Evolutionary conservation across 2,113 vertebrate species (phyloP).

Genomic region (Actenoides lindsayi): DNA sequence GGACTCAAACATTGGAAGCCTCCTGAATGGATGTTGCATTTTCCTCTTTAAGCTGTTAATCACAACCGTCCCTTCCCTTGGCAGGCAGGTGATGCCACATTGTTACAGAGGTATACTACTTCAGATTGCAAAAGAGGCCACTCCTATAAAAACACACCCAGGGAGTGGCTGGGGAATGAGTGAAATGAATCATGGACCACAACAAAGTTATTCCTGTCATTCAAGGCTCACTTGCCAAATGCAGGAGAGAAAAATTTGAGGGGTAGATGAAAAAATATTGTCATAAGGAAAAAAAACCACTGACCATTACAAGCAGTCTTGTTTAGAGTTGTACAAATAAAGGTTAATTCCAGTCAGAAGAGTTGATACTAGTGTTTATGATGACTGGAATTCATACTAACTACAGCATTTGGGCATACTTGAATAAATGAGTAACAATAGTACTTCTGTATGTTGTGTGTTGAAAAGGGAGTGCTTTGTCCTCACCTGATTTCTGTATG

Average conservation of each 20-base stretch:
- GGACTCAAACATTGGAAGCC: not conserved
- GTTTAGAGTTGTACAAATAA: not conserved
- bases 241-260: slow-evolving; percentile 56
- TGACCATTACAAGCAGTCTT: not conserved
- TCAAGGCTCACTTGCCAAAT: slow-evolving; percentile 43
- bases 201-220: slow-evolving; percentile 69
- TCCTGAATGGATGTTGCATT: not conserved
- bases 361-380: not conserved
- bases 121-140: slow-evolving; percentile 59
- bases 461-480: slow-evolving; percentile 10
- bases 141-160: slow-evolving; percentile 56
- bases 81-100: not conserved
- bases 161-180: slow-evolving; percentile 56
- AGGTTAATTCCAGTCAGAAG: not conserved
- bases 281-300: slow-evolving; percentile 38
- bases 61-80: not conserved
- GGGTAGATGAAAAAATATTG: slow-evolving; percentile 40
- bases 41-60: not conserved
- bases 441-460: not conserved
- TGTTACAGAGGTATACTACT: slow-evolving; percentile 6
- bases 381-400: not conserved
- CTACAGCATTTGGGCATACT: not conserved
- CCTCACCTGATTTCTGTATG: not conserved
- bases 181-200: slow-evolving; percentile 71
- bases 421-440: not conserved